Base-by-base conservation (phyloP, 2,888 invertebrate genomes). In the Sarcophaga variegata region DNA sequence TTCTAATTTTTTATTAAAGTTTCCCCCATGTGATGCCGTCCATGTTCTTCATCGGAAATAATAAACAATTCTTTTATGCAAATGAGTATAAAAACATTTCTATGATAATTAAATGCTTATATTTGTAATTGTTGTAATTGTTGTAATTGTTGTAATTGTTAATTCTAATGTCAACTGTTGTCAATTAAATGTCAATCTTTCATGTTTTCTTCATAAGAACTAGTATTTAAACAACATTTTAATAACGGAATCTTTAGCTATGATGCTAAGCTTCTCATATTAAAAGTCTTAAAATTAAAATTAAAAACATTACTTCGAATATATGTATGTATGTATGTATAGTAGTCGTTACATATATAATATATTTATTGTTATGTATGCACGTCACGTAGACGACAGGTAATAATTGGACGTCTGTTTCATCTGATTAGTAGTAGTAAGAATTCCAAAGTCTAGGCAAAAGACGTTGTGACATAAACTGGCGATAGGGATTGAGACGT, bases 381-480 rank as follows among this genome's bases (percentile, higher is more conserved):
- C 37, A 37, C 10, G 37, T 37, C 10, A 37, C 10, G 37, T 37
- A 37, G 0, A 37, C 37, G 8, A 37, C 8, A 37, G 37, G 37
- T 1, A 37, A 37, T 6, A 37, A 8, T 6, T 8, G 37, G 37
- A 37, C 37, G 2, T 37, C 37, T 10, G 37, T 10, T 8, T 10
- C 8, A 10, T 37, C 37, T 37, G 37, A 1, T 37, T 64, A 83
- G 12, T 77, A 81, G 20, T 85, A 71, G 70, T 86, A 88, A 14
- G 86, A 79, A 27, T 81, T 20, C 88, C 88, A 91, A 47, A 89
- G 87, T 83, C 91, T 90, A 66, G 90, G 89, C 86, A 92, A 88
- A 66, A 90, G 83, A 47, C 88, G 87, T 37, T 85, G 87, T 27
- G 85, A 79, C 47, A 79, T 76, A 60, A 85, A 85, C 8, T 85